Evolutionary conservation across 2,797 vertebrate species (phyloP).

Genomic region (Sebastolobus altivelis): DNA sequence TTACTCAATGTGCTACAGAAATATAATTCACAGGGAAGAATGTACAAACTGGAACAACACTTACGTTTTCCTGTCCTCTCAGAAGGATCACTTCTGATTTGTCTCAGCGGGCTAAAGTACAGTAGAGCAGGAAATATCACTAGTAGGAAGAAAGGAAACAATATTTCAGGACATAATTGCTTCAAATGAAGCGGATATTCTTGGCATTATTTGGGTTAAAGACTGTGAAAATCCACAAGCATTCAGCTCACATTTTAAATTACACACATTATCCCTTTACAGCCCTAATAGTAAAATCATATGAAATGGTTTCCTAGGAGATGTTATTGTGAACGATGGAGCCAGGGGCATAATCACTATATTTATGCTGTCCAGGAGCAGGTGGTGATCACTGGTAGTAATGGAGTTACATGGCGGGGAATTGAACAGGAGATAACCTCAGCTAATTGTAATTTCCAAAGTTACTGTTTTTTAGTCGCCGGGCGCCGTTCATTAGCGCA

Average conservation of each 20-base stretch:
- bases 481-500: constrained; percentile 71
- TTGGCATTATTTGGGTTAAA: constrained; percentile 70
- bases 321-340: constrained; percentile 80
- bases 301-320: constrained; percentile 81
- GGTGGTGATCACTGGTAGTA: constrained; percentile 73
- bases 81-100: constrained; percentile 61
- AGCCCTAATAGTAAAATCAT: constrained; percentile 76
- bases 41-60: constrained; percentile 72
- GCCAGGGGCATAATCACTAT: constrained; percentile 76
- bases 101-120: constrained; percentile 47
- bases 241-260: constrained; percentile 71
- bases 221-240: constrained; percentile 62
- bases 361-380: constrained; percentile 77
- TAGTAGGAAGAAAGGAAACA: constrained; percentile 37
- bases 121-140: constrained; percentile 52
- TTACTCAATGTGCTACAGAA: constrained; percentile 81
- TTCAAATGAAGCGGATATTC: constrained; percentile 71
- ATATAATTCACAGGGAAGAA: constrained; percentile 76
- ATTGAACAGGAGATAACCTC: constrained; percentile 77
- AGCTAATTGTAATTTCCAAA: constrained; percentile 81
- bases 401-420: constrained; percentile 67
- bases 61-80: constrained; percentile 50
- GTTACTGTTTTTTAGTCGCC: constrained; percentile 72
- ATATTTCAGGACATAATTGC: constrained; percentile 67
- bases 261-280: constrained; percentile 78